phyloP scores from a whole-genome alignment of 1,140 invertebrate genomes.

The Microvelia longipes region DNA sequence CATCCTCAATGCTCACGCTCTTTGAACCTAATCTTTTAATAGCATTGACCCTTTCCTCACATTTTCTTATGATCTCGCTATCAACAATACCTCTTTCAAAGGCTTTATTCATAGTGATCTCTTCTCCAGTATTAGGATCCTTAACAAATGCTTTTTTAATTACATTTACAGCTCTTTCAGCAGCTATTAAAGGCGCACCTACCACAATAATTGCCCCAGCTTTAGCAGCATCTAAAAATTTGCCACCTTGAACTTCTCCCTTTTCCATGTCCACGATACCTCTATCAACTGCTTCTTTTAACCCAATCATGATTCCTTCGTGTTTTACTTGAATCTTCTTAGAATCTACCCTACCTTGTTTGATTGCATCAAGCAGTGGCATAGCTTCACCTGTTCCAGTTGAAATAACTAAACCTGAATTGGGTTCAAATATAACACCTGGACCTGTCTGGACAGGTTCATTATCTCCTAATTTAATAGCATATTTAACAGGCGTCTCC shows the following conservation, averaged over 20 bases:
- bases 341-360: slow-evolving; percentile 45
- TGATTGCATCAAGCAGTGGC: slow-evolving; percentile 50
- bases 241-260: slow-evolving; percentile 44
- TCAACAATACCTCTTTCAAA: slow-evolving; percentile 57
- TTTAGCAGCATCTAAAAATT: slow-evolving; percentile 57
- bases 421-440: slow-evolving; percentile 57
- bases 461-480: neutral
- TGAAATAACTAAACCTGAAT: slow-evolving; percentile 51
- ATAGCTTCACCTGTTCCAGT: slow-evolving; percentile 48
- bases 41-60: slow-evolving; percentile 23
- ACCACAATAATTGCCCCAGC: slow-evolving; percentile 51
- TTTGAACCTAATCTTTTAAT: neutral
- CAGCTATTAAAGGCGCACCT: slow-evolving; percentile 38
- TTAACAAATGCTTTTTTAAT: slow-evolving; percentile 43
- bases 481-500: slow-evolving; percentile 16
- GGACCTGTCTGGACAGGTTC: slow-evolving; percentile 51
- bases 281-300: slow-evolving; percentile 57
- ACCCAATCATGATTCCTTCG: slow-evolving; percentile 47
- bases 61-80: slow-evolving; percentile 39
- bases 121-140: slow-evolving; percentile 60
- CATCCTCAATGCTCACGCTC: neutral
- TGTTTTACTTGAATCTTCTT: slow-evolving; percentile 51
- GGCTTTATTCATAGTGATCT: slow-evolving; percentile 60
- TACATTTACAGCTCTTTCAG: slow-evolving; percentile 36
- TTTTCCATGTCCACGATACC: slow-evolving; percentile 59